phyloP scores from a whole-genome alignment of 2,113 vertebrate genomes.

The Setophaga petechia region DNA sequence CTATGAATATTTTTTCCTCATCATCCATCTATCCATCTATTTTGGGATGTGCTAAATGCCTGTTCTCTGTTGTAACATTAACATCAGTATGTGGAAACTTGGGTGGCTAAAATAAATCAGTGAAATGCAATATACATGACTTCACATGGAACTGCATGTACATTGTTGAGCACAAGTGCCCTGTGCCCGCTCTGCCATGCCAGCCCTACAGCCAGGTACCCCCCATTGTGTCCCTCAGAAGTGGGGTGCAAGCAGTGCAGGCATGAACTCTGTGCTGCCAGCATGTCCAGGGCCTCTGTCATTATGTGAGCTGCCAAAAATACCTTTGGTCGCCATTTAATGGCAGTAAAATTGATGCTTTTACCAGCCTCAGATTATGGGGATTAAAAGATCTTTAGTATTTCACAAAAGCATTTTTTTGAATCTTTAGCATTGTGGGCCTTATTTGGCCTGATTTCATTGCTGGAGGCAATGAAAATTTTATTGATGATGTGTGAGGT shows the following conservation, averaged over 20 bases:
- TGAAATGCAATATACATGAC: slow-evolving; percentile 68
- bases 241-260: neutral
- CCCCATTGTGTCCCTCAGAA: neutral
- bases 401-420: neutral
- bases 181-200: neutral
- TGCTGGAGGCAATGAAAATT: neutral
- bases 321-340: neutral
- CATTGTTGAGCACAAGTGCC: slow-evolving; percentile 9
- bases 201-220: neutral
- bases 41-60: slow-evolving; percentile 69
- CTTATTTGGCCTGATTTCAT: neutral
- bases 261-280: neutral
- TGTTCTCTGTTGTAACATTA: slow-evolving; percentile 72
- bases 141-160: slow-evolving; percentile 51
- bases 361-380: neutral
- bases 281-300: neutral
- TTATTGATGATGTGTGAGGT: neutral
- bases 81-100: slow-evolving; percentile 65
- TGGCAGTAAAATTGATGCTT: neutral
- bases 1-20: slow-evolving; percentile 41
- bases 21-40: slow-evolving; percentile 57
- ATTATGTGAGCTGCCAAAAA: neutral
- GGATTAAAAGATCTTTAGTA: neutral
- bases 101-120: slow-evolving; percentile 69
- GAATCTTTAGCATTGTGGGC: neutral